Percentiles rank a stretch among this genome's conserved stretches.
Evolutionary conservation across 2,797 vertebrate genomes (phyloP).

Genomic region (Vultur gryphus): DNA sequence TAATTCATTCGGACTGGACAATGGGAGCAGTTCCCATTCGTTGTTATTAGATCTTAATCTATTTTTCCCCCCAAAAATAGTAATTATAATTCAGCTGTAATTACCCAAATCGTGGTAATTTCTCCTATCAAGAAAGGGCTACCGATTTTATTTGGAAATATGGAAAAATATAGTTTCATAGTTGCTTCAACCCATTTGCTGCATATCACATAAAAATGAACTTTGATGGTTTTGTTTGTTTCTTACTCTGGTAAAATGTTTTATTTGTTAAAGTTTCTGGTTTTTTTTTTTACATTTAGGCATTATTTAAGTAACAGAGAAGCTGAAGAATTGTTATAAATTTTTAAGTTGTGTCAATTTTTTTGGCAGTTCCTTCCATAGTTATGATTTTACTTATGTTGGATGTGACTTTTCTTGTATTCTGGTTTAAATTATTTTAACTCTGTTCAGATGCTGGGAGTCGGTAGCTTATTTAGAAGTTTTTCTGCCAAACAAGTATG

Average conservation of each 20-base stretch:
- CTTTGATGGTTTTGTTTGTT: neutral
- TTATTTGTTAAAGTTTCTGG: neutral
- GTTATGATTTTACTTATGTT: neutral
- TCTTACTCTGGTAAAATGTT: neutral
- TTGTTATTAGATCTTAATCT: neutral
- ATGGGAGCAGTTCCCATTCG: neutral
- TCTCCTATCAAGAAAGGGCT: neutral
- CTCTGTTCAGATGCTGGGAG: slow-evolving; percentile 38
- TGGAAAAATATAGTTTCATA: neutral
- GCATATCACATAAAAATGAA: neutral
- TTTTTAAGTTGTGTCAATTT: neutral
- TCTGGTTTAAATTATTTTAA: slow-evolving; percentile 56
- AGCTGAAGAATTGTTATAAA: neutral
- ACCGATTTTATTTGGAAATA: neutral
- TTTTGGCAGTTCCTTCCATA: neutral
- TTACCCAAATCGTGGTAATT: neutral
- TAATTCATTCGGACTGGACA: neutral
- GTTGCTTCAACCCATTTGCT: neutral
- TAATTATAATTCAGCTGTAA: neutral
- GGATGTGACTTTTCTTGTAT: neutral
- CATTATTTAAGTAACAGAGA: neutral
- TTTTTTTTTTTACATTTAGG: neutral
- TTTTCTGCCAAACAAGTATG: slow-evolving; percentile 41
- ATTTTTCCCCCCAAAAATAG: fast-evolving
- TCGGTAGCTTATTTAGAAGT: slow-evolving; percentile 58